Percentiles rank a stretch among this genome's conserved stretches.
phyloP scores from a whole-genome alignment of 2,888 invertebrate species.

The Lathronympha strigana region DNA sequence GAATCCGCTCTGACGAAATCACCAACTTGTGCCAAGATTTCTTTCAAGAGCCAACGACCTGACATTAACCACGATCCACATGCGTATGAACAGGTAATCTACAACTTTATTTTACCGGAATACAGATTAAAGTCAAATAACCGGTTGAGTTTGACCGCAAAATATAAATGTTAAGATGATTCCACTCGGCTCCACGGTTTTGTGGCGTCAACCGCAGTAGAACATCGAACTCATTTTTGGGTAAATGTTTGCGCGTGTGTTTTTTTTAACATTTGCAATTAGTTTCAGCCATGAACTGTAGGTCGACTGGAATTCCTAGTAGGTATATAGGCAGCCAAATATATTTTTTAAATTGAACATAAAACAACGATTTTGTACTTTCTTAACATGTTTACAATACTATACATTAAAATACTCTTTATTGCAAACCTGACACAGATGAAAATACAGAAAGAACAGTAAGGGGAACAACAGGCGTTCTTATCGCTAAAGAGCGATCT shows the following conservation, averaged over 20 bases:
- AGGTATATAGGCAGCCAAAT: too few species aligned
- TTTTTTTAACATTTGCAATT: background rate
- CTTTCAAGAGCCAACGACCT: conserved; percentile 79
- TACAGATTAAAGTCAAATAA: conserved; percentile 51
- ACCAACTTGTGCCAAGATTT: conserved; percentile 75
- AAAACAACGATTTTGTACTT: too few species aligned
- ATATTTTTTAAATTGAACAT: too few species aligned
- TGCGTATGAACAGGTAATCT: conserved; percentile 35
- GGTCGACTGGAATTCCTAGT: background rate
- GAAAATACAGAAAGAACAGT: too few species aligned
- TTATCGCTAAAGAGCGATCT: too few species aligned
- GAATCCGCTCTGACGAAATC: conserved; percentile 77
- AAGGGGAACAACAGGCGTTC: too few species aligned
- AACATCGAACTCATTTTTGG: conserved; percentile 51
- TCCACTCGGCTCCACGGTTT: conserved; percentile 55
- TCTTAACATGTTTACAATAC: too few species aligned
- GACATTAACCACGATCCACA: conserved; percentile 51
- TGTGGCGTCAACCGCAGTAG: conserved; percentile 59
- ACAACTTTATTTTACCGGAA: conserved; percentile 36
- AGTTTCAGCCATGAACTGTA: background rate
- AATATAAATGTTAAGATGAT: conserved; percentile 17
- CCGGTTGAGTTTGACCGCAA: conserved; percentile 22
- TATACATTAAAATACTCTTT: too few species aligned
- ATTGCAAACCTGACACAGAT: too few species aligned
- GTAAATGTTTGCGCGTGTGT: conserved; percentile 46